Evolutionary conservation across 2,888 invertebrate species (phyloP).

Genomic region (Pristionchus japonicus): DNA sequence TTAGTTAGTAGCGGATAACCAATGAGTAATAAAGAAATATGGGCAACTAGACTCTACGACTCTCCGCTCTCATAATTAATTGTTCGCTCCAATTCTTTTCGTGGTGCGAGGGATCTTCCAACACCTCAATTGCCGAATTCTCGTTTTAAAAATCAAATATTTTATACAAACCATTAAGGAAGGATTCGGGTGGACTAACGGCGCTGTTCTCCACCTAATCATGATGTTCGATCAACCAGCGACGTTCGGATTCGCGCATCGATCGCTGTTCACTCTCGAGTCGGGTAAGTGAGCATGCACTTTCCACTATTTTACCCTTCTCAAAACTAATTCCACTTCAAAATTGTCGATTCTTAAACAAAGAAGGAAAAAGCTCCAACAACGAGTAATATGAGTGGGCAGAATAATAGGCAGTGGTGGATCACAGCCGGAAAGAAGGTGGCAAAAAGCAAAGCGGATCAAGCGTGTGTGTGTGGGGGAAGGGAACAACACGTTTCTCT

Average conservation of each 20-base stretch:
- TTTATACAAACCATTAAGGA: too few relatives aligned
- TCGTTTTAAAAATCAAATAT: too few relatives aligned
- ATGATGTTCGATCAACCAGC: conserved; percentile 49
- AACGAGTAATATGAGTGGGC: not conserved
- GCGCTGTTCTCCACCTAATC: conserved; percentile 68
- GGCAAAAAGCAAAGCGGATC: conserved; percentile 12
- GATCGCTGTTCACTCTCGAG: not conserved
- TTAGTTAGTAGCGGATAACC: too few relatives aligned
- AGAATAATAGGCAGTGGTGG: not conserved
- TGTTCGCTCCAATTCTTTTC: too few relatives aligned
- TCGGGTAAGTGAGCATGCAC: not conserved
- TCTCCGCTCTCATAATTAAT: too few relatives aligned
- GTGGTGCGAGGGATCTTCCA: too few relatives aligned
- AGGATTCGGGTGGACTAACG: conserved; percentile 73
- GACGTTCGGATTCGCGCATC: not conserved
- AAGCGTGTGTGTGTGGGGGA: not conserved
- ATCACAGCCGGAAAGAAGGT: not conserved
- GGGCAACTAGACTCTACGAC: too few relatives aligned
- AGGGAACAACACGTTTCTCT: conserved; percentile 12
- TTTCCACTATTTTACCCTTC: not conserved
- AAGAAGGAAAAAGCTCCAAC: not conserved
- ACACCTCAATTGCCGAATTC: too few relatives aligned
- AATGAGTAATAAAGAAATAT: too few relatives aligned
- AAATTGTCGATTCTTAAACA: not conserved
- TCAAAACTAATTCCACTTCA: too few relatives aligned